Evolutionary conservation across 1,140 invertebrate species (phyloP).

Genomic region (Ceratina australensis): DNA sequence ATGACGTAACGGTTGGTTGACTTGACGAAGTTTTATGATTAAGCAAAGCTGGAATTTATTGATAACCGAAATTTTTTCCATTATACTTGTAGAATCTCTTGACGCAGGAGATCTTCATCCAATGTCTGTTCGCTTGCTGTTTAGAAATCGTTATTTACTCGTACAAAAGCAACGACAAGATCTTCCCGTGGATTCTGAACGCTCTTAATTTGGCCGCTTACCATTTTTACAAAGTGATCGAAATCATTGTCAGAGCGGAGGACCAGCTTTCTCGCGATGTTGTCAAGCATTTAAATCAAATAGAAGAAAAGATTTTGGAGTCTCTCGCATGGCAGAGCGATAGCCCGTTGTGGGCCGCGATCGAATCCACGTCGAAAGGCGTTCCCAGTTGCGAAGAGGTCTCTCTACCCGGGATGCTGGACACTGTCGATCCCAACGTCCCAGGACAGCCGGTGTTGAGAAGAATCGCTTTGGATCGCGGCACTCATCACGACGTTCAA

Average conservation of each 20-base stretch:
- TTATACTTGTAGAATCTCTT: slow-evolving; percentile 84
- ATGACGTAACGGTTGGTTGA: slow-evolving; percentile 83
- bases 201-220: slow-evolving; percentile 91
- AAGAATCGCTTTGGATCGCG: slow-evolving; percentile 73
- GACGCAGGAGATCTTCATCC: slow-evolving; percentile 90
- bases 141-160: slow-evolving; percentile 96
- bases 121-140: slow-evolving; percentile 93
- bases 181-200: slow-evolving; percentile 95
- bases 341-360: slow-evolving; percentile 93
- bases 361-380: slow-evolving; percentile 80
- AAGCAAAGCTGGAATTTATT: not conserved
- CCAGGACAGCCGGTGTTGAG: slow-evolving; percentile 72
- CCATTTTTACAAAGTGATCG: slow-evolving; percentile 98
- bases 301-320: slow-evolving; percentile 98
- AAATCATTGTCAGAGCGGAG: slow-evolving; percentile 94
- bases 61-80: slow-evolving; percentile 10
- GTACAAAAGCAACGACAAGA: slow-evolving; percentile 90
- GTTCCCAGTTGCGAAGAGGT: slow-evolving; percentile 86
- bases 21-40: slow-evolving; percentile 49
- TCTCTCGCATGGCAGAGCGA: slow-evolving; percentile 92
- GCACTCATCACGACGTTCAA: slow-evolving; percentile 70
- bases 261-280: slow-evolving; percentile 94
- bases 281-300: slow-evolving; percentile 97
- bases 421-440: slow-evolving; percentile 72
- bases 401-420: slow-evolving; percentile 79